Evolutionary conservation across 2,888 invertebrate species (phyloP), one percentile per base, ranked within the genome.

Genomic region (Syrphus vitripennis): DNA sequence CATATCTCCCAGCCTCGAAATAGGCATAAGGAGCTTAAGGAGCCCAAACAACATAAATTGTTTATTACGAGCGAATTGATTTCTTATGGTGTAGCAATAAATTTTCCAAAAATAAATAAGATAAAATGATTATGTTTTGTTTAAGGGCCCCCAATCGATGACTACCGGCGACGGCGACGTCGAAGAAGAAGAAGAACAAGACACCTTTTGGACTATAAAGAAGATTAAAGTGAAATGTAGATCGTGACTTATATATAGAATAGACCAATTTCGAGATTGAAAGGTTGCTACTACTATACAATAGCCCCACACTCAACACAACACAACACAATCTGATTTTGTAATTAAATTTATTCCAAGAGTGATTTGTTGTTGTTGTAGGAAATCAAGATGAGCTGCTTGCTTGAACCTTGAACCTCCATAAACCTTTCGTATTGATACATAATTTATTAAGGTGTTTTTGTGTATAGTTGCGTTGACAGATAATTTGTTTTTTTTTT

Each of bases 21-120:
- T 50, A 50, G 24, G 5, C 5, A 48, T 50, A 24, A 5, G 9
- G 9, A 24, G 16, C 31, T 4, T 21, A 7, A 37, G 59, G 37
- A n/a, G n/a, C n/a, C 59, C 34, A 21, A 29, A 65, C n/a, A 55
- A 48, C 61, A 77, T 82, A 71, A 75, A 81, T 77, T 76, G 59
- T 70, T 82, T 76, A 82, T 74, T 69, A 71, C 57, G 40, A 71
- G 57, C 7, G 82, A 76, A 82, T 76, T 82, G 82, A 82, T 82
- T 82, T 71, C 76, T 65, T 71, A 82, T 82, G 76, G 70, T 76
- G 82, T 65, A 48, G 76, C 65, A 82, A 82, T 76, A 65, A 82
- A 76, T 82, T 74, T 72, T 72, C 53, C 34, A 34, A 45, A 29
- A 55, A n/a, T 1, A 29, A 16, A 65, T 6, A n/a, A 50, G 16